A percentile compares a stretch with the other conserved stretches of the same genome.
phyloP scores from a whole-genome alignment of 1,140 invertebrate genomes.

The Phymastichus coffea region DNA sequence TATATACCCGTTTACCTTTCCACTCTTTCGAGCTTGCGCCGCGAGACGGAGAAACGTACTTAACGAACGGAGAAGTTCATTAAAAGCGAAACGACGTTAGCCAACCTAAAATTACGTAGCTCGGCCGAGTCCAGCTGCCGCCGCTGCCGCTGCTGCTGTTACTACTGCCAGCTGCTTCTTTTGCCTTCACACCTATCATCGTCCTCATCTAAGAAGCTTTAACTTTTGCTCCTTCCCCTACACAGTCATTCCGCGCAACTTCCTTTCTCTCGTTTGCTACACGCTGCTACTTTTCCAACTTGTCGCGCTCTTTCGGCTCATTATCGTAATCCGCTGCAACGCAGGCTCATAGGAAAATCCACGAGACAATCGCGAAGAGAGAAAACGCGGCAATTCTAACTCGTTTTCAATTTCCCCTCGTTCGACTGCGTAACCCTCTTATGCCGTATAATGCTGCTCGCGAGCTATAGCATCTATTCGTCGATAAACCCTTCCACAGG shows the following conservation, averaged over 20 bases:
- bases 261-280: slow-evolving; percentile 9
- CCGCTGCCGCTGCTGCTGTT: too few relatives aligned
- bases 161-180: slow-evolving; percentile 27
- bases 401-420: too few relatives aligned
- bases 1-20: not conserved
- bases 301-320: not conserved
- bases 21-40: not conserved
- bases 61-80: slow-evolving; percentile 58
- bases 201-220: slow-evolving; percentile 27
- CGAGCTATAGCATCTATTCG: too few relatives aligned
- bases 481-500: not conserved
- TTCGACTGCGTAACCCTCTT: too few relatives aligned
- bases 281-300: not conserved
- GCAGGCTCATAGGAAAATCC: too few relatives aligned
- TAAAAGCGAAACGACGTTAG: slow-evolving; percentile 57
- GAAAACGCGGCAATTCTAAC: too few relatives aligned
- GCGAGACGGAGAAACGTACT: slow-evolving; percentile 52
- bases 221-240: slow-evolving; percentile 29
- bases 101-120: slow-evolving; percentile 56
- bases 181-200: slow-evolving; percentile 29
- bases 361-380: too few relatives aligned
- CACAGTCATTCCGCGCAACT: slow-evolving; percentile 17
- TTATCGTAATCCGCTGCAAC: too few relatives aligned
- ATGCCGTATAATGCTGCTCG: too few relatives aligned
- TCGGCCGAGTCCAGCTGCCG: slow-evolving; percentile 38